Conservation (phyloP, 2,888 invertebrate genomes). For the Periphyllus acericola region DNA sequence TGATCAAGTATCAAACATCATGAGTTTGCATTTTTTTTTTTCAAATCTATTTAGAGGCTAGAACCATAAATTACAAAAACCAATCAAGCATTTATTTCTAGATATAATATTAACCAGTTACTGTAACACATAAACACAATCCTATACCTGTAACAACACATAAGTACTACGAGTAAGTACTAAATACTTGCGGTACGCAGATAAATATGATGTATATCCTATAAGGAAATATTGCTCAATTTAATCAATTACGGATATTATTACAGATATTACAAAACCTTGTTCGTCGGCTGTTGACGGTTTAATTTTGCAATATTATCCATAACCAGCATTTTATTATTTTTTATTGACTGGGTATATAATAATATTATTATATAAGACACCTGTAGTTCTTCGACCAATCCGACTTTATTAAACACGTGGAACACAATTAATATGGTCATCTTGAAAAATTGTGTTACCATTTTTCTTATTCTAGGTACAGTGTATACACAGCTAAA, state of each 20-base stretch:
- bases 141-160: background rate
- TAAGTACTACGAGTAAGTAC: background rate
- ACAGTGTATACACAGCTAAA: no score
- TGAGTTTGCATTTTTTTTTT: no score
- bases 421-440: background rate
- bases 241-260: background rate
- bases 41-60: no score
- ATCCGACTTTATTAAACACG: background rate
- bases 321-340: background rate
- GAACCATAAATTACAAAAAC: no score
- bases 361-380: no score
- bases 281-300: background rate
- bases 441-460: background rate
- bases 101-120: no score
- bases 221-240: conserved; percentile 1
- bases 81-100: no score
- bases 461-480: no score
- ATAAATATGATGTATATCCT: conserved; percentile 16
- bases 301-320: background rate
- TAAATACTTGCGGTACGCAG: background rate
- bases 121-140: no score
- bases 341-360: background rate
- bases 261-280: background rate
- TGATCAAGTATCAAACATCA: no score
- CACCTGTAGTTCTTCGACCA: background rate